These are phyloP conservation scores for Polylopha cassiicola DNA, from an alignment of 2,888 invertebrate genomes.

Conservation along the genomic window DNA sequence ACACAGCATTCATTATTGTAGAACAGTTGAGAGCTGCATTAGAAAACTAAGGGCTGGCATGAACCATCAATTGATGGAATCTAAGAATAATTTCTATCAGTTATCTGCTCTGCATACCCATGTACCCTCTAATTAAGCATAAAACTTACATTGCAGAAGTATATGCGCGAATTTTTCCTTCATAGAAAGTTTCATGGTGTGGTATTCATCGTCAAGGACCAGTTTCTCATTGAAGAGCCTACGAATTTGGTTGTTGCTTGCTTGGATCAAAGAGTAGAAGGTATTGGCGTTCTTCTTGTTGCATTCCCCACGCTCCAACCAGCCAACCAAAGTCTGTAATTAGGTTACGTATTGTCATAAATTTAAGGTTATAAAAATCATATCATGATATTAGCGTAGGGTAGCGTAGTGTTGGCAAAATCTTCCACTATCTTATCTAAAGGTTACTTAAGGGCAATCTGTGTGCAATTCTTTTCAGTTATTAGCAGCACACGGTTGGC, in stretches of 20 bases:
- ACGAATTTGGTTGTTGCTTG: slow-evolving; percentile 92
- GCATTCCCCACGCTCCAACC: slow-evolving; percentile 96
- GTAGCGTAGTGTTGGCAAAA: no score
- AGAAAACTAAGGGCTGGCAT: no score
- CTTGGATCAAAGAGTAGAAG: slow-evolving; percentile 96
- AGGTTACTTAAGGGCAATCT: no score
- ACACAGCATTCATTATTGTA: no score
- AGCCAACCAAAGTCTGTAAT: slow-evolving; percentile 85
- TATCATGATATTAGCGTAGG: not conserved
- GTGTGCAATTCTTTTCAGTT: no score
- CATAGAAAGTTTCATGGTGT: slow-evolving; percentile 85
- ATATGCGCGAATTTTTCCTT: slow-evolving; percentile 90
- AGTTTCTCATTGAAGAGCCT: slow-evolving; percentile 91
- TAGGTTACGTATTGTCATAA: not conserved
- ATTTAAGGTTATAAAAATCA: not conserved
- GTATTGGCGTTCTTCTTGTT: slow-evolving; percentile 90
- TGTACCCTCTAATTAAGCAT: not conserved
- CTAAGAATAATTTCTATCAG: no score
- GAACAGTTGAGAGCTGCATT: no score
- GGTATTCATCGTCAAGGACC: slow-evolving; percentile 89
- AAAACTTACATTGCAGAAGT: slow-evolving; percentile 91
- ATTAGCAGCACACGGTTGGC: no score
- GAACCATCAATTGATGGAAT: no score
- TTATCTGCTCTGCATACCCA: no score
- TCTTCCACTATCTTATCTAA: no score